phyloP scores from a whole-genome alignment of 2,113 vertebrate genomes.

The Lucifuga dentata region DNA sequence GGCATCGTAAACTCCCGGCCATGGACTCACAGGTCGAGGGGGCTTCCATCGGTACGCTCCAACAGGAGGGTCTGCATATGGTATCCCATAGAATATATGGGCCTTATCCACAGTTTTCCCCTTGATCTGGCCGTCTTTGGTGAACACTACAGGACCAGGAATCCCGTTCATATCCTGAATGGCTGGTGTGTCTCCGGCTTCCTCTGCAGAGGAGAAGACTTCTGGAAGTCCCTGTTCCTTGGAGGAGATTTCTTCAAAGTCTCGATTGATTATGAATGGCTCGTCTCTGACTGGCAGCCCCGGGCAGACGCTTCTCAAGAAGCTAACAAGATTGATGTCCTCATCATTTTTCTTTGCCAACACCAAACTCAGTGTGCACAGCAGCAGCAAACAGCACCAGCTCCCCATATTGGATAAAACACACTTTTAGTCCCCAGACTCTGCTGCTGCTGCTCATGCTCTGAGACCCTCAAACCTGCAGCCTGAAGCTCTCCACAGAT shows the following conservation, averaged over 20 bases:
- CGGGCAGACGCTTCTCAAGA: conserved; percentile 63
- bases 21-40: conserved; percentile 70
- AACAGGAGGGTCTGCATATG: conserved; percentile 79
- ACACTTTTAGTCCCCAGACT: conserved; percentile 12
- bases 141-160: conserved; percentile 68
- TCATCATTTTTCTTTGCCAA: conserved; percentile 40
- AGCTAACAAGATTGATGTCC: conserved; percentile 50
- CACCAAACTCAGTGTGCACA: conserved; percentile 51
- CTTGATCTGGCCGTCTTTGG: conserved; percentile 69
- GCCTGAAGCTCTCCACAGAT: conserved; percentile 24
- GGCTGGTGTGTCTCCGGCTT: conserved; percentile 26
- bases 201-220: conserved; percentile 15
- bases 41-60: conserved; percentile 81
- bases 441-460: conserved; percentile 40
- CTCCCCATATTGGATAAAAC: conserved; percentile 62
- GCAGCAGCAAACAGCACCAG: conserved; percentile 52
- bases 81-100: conserved; percentile 82
- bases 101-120: conserved; percentile 69
- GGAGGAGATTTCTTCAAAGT: conserved; percentile 40
- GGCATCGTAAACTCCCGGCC: conserved; percentile 77
- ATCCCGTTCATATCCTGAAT: conserved; percentile 5
- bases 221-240: conserved; percentile 27
- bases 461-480: conserved; percentile 21
- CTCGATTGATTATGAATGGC: conserved; percentile 38
- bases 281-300: conserved; percentile 47